Evolutionary conservation across 2,888 invertebrate genomes (phyloP).

Genomic region (Diplolepis rosae): DNA sequence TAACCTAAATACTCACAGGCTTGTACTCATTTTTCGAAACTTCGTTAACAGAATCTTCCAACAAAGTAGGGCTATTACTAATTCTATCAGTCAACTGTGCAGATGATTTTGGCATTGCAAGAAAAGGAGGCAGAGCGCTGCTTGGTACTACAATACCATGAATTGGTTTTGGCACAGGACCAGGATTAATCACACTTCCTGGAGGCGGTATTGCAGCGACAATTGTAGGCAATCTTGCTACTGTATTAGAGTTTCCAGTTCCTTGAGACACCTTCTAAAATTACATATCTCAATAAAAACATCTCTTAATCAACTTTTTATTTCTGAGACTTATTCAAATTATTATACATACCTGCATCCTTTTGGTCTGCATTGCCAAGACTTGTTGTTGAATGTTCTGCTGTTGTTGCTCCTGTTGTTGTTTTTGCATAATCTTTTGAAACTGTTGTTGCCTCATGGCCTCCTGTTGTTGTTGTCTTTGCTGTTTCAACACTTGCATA

Average conservation of each 20-base stretch:
- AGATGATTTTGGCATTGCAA: slow-evolving; percentile 68
- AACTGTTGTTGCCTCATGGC: slow-evolving; percentile 42
- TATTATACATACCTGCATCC: slow-evolving; percentile 56
- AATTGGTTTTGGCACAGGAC: slow-evolving; percentile 46
- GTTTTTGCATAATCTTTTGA: slow-evolving; percentile 55
- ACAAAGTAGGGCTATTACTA: slow-evolving; percentile 61
- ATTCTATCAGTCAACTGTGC: slow-evolving; percentile 67
- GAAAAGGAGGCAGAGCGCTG: slow-evolving; percentile 64
- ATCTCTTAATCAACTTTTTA: not conserved
- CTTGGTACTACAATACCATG: slow-evolving; percentile 42
- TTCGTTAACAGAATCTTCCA: slow-evolving; percentile 67
- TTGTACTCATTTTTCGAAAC: slow-evolving; percentile 66
- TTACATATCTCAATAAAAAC: not conserved
- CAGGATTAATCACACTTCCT: slow-evolving; percentile 48
- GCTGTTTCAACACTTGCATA: slow-evolving; percentile 65
- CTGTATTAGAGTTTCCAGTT: slow-evolving; percentile 47
- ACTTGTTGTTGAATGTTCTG: slow-evolving; percentile 45
- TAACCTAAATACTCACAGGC: slow-evolving; percentile 59
- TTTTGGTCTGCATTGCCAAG: slow-evolving; percentile 58
- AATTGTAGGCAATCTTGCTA: slow-evolving; percentile 54
- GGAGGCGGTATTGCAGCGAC: slow-evolving; percentile 58
- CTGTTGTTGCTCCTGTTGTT: slow-evolving; percentile 66
- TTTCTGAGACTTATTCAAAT: not conserved
- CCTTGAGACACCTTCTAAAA: slow-evolving; percentile 39
- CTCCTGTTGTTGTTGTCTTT: slow-evolving; percentile 52